These are phyloP conservation scores for Atopsyche davidsoni DNA, from an alignment of 1,140 invertebrate species.

Conservation along the genomic window DNA sequence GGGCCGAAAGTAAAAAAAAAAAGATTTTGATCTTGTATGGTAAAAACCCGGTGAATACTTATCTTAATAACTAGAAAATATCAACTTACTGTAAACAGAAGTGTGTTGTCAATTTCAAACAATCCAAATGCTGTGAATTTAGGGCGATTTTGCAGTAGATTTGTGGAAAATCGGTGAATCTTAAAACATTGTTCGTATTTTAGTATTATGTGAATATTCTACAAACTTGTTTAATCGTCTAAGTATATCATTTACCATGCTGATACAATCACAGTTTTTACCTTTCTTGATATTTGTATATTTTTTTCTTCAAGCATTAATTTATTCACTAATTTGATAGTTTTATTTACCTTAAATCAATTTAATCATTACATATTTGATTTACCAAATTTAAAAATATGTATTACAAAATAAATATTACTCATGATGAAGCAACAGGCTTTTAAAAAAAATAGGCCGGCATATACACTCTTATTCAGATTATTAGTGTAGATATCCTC, in stretches of 20 bases:
- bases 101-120: slow-evolving; percentile 10
- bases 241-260: not conserved
- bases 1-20: too few relatives aligned
- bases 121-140: slow-evolving; percentile 1
- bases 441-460: too few relatives aligned
- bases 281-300: not conserved
- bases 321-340: not conserved
- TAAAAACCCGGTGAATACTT: too few relatives aligned
- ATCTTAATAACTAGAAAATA: too few relatives aligned
- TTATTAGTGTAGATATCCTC: too few relatives aligned
- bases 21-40: too few relatives aligned
- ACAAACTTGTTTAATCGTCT: too few relatives aligned
- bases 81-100: slow-evolving; percentile 11
- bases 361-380: too few relatives aligned
- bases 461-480: too few relatives aligned
- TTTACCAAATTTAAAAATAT: too few relatives aligned
- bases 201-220: not conserved
- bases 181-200: not conserved
- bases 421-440: too few relatives aligned
- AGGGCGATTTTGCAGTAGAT: slow-evolving; percentile 4
- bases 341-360: slow-evolving; percentile 6
- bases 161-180: slow-evolving; percentile 3
- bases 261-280: not conserved
- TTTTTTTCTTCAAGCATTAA: slow-evolving; percentile 5
- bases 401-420: too few relatives aligned